A percentile compares a stretch with the other conserved stretches of the same genome.
These are phyloP conservation scores for Empis livida DNA, from an alignment of 2,888 invertebrate species.

Conservation along the genomic window DNA sequence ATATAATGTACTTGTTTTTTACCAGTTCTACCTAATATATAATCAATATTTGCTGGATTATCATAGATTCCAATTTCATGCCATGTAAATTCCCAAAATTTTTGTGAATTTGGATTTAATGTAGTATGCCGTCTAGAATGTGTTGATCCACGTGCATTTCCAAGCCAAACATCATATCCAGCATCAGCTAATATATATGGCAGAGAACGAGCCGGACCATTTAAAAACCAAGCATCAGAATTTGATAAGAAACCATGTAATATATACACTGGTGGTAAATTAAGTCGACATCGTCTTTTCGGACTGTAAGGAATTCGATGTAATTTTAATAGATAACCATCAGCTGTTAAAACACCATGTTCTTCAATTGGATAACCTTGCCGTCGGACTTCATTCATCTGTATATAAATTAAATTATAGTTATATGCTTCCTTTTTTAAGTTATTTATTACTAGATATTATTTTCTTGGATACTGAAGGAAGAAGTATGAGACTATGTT, in stretches of 20 bases:
- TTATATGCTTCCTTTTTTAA: too few relatives aligned
- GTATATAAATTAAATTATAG: too few relatives aligned
- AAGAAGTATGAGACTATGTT: too few relatives aligned
- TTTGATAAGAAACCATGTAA: neutral
- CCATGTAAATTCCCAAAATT: slow-evolving; percentile 49
- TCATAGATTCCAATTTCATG: slow-evolving; percentile 38
- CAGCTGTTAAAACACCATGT: slow-evolving; percentile 44
- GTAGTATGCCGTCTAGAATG: slow-evolving; percentile 42
- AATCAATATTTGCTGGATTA: slow-evolving; percentile 50
- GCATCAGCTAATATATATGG: slow-evolving; percentile 42
- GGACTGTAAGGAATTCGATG: slow-evolving; percentile 27
- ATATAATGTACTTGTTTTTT: slow-evolving; percentile 41
- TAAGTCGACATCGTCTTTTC: neutral
- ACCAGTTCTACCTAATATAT: slow-evolving; percentile 36
- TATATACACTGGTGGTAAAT: neutral
- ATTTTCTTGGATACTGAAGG: too few relatives aligned
- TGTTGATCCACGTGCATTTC: slow-evolving; percentile 48
- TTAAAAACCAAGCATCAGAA: neutral
- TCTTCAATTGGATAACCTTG: slow-evolving; percentile 35
- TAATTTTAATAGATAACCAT: slow-evolving; percentile 28
- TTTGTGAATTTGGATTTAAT: slow-evolving; percentile 34
- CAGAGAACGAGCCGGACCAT: neutral
- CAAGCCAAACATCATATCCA: slow-evolving; percentile 70
- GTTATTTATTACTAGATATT: too few relatives aligned
- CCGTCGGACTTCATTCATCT: too few relatives aligned